A percentile compares a stretch with the other conserved stretches of the same genome.
phyloP scores from a whole-genome alignment of 2,113 vertebrate genomes.

The Acinonyx jubatus region DNA sequence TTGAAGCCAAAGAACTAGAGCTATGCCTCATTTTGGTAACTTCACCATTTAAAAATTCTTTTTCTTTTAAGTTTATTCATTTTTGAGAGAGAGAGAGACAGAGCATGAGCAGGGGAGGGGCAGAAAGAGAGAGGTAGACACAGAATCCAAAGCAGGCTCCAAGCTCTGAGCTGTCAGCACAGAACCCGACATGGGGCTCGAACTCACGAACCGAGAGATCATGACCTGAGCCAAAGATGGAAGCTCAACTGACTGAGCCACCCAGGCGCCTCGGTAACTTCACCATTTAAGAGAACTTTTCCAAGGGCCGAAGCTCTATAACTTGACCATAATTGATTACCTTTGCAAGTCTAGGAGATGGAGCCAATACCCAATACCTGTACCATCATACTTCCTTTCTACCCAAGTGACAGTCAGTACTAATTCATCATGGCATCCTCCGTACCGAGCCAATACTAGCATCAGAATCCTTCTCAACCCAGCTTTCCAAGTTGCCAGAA shows the following conservation, averaged over 20 bases:
- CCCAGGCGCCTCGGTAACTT: not conserved
- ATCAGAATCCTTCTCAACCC: not conserved
- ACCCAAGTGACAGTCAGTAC: not conserved
- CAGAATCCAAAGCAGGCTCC: no score
- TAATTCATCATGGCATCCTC: not conserved
- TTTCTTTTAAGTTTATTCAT: no score
- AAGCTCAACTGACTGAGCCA: no score
- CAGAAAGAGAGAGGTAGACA: no score
- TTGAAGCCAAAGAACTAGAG: not conserved
- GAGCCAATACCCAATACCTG: not conserved
- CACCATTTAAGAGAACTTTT: not conserved
- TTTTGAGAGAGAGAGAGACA: no score
- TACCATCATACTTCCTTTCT: not conserved
- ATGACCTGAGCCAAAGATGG: no score
- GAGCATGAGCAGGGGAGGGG: no score
- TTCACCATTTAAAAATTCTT: not conserved
- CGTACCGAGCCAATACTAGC: not conserved
- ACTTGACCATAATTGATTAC: not conserved
- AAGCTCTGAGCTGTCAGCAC: no score
- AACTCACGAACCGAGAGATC: no score
- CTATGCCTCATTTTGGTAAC: not conserved
- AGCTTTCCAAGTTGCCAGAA: not conserved
- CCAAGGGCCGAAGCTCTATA: not conserved
- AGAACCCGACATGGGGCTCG: no score
- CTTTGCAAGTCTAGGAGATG: not conserved